A percentile compares a stretch with the other conserved stretches of the same genome.
phyloP scores from a whole-genome alignment of 2,888 invertebrate species.

The Melieria omissa region DNA sequence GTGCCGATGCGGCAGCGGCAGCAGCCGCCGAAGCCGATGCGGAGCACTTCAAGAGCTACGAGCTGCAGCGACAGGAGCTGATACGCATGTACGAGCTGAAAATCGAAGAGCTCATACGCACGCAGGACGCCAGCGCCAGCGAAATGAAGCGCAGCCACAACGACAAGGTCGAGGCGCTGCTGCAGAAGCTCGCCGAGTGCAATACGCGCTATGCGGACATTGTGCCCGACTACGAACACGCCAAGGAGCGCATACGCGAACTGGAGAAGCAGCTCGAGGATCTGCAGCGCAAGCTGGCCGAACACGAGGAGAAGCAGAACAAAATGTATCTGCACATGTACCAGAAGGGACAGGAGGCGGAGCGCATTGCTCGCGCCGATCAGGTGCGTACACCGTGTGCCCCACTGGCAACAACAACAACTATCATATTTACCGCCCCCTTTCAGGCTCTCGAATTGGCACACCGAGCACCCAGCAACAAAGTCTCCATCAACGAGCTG shows the following conservation, averaged over 20 bases:
- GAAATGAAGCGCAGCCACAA: conserved; percentile 82
- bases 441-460: conserved; percentile 68
- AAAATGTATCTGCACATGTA: conserved; percentile 85
- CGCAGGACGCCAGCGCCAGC: conserved; percentile 74
- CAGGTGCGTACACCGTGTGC: conserved; percentile 69
- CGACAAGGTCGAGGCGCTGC: conserved; percentile 79
- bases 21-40: conserved; percentile 40
- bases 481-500: conserved; percentile 83
- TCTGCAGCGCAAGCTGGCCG: conserved; percentile 75
- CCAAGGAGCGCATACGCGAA: conserved; percentile 75
- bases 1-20: conserved; percentile 38
- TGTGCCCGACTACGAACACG: conserved; percentile 78
- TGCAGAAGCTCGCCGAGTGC: conserved; percentile 79
- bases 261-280: conserved; percentile 80
- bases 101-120: conserved; percentile 78
- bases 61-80: conserved; percentile 75
- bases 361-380: conserved; percentile 76
- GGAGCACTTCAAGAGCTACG: conserved; percentile 67
- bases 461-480: conserved; percentile 73
- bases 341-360: conserved; percentile 84
- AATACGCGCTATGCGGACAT: conserved; percentile 83
- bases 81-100: conserved; percentile 80
- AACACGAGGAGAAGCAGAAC: conserved; percentile 79
- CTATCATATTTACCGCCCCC: background rate
- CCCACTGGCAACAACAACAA: background rate